Evolutionary conservation across 2,888 invertebrate species (phyloP), one percentile per base, ranked within the genome.

Genomic region (Bhutanitis thaidina): DNA sequence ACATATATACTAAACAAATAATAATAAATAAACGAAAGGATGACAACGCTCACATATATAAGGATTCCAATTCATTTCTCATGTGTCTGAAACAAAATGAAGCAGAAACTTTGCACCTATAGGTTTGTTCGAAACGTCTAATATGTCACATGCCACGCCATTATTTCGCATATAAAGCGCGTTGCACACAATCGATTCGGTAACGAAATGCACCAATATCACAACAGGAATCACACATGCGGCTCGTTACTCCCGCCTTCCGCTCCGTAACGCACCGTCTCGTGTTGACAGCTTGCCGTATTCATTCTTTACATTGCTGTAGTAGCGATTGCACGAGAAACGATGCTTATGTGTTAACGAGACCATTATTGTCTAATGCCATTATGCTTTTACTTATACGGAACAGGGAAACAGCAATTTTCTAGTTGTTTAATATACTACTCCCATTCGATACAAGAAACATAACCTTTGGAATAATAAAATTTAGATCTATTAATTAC

Each of bases 201-300:
- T 60, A 63, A 56, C 60, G 63, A 61, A 61, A 64, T 61, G 52
- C 59, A 64, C 69, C 65, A 71, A 72, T 77, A 79, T 77, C 75
- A 74, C 66, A 57, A 60, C 56, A 61, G 59, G 65, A n/a, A 54
- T 62, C 62, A 62, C 80, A 80, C 78, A 80, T 80, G 80, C 66
- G 79, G 62, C 74, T 74, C 71, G 54, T 56, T 59, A 52, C 55
- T 45, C 20, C 25, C 38, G 49, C 43, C 46, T 39, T 51, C 49
- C 54, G 53, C 37, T 37, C 40, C n/a, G 40, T 43, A 43, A n/a
- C 20, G 43, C 16, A 14, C 27, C 41, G 63, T 64, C 65, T 65
- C 66, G 58, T 51, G 65, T 67, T 71, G 66, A 63, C 67, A 64
- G 52, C 65, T 58, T 61, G n/a, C 59, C 68, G 61, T 70, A 64